Base-by-base conservation (phyloP, 37 sponge, comb jelly and placozoan genomes). In the Corticium candelabrum region DNA sequence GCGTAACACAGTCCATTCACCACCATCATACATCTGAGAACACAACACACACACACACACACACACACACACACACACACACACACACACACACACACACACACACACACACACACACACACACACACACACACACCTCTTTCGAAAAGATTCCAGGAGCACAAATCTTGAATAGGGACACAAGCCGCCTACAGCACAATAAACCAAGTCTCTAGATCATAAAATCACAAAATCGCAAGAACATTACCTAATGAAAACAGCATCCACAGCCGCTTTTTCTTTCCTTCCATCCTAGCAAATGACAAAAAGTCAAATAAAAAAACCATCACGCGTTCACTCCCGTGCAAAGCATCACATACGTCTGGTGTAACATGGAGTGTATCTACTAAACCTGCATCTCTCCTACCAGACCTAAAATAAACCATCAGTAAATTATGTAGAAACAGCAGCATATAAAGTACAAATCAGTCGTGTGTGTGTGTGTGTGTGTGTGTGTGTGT, bases 241-340 rank as follows among this genome's bases (percentile, higher is more conserved):
- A 3, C 37, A n/a, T 33, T 43, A 88, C 89, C 79, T 82, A 34
- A 90, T 27, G 79, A 93, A 93, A 7, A 38, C 80, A 70, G 69
- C 31, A 72, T 93, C 90, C 1, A 93, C 86, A 70, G 90, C 81
- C 38, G 90, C 94, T 37, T 40, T 93, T 35, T 85, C 82, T 15
- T 82, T 77, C 78, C 81, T 86, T 35, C 34, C 76, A 15, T 43
- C 57, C 11, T 43, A 5, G 11, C 56, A 5, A 43, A 11, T 43
- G 11, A 15, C 11, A 43, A 43, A 11, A 43, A 43, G n/a, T n/a
- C n/a, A n/a, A n/a, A n/a, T n/a, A n/a, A n/a, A n/a, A n/a, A n/a
- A n/a, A n/a, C n/a, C n/a, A n/a, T n/a, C n/a, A n/a, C n/a, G n/a
- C n/a, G n/a, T n/a, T n/a, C n/a, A n/a, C n/a, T n/a, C n/a, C n/a